Base-by-base conservation (phyloP, 2,113 vertebrate genomes). In the Dolichotis patagonum region DNA sequence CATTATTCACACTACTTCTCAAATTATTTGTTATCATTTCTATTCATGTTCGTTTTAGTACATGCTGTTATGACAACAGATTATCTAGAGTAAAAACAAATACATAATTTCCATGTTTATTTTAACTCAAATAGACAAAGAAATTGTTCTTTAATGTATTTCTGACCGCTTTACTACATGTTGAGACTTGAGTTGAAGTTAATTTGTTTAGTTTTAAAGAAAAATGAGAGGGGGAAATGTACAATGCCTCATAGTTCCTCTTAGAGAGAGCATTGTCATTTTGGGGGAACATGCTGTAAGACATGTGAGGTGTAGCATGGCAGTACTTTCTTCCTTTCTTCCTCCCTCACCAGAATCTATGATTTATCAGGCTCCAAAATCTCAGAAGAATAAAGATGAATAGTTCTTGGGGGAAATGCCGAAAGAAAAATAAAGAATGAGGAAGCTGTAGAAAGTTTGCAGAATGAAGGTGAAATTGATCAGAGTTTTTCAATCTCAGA, bases 181-280 rank as follows among this genome's bases (percentile, higher is more conserved):
- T 46, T 73, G 38, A 80, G 16, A 32, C 52, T 67, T 73, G 14
- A 54, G 32, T 46, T 77, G 84, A 90, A 93, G 52, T 92, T 86
- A 67, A 90, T 67, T 62, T 83, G 41, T 30, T 77, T 43, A 28
- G 80, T 41, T 83, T 95, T 89, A 90, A 88, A 89, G 41, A 91
- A 88, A 49, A 87, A 82, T 17, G 20, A 91, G 28, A 78, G n/a
- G 93, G 32, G 16, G 67, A 65, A 58, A 93, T 85, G 28, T 43
- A 22, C 30, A 11, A 11, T 82, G 16, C 16, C 28, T 41, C 7
- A 30, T 32, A 43, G 26, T 91, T 75, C 41, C 19, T 80, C 63
- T 43, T 67, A 67, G 35, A 22, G 54, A 84, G 54, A 80, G 4
- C 26, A 41, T 20, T 65, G 12, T 28, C 60, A 88, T 83, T 85